These are phyloP conservation scores for Napeogenes inachia DNA, from an alignment of 2,888 invertebrate genomes.

Conservation along the genomic window DNA sequence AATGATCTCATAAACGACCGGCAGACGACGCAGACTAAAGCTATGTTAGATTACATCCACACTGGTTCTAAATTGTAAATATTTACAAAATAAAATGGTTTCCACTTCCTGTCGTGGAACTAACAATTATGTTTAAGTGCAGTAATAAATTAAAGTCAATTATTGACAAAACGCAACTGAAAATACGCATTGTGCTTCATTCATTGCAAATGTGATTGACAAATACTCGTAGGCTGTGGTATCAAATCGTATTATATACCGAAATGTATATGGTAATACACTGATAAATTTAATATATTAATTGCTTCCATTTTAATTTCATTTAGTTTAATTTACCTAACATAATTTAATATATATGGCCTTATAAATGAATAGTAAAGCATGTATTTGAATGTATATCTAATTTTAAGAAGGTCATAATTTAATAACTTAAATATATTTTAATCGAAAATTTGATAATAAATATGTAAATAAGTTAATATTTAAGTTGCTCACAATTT, in stretches of 20 bases:
- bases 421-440: too few species aligned
- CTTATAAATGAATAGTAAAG: too few species aligned
- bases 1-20: slow-evolving; percentile 35
- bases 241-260: slow-evolving; percentile 27
- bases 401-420: too few species aligned
- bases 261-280: slow-evolving; percentile 26
- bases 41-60: slow-evolving; percentile 33
- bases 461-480: slow-evolving; percentile 14
- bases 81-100: slow-evolving; percentile 33
- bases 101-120: slow-evolving; percentile 34
- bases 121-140: slow-evolving; percentile 38
- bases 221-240: slow-evolving; percentile 32
- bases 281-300: slow-evolving; percentile 18
- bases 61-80: slow-evolving; percentile 20
- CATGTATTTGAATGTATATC: too few species aligned
- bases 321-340: not conserved
- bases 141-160: slow-evolving; percentile 33
- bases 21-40: slow-evolving; percentile 11
- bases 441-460: slow-evolving; percentile 4
- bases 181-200: slow-evolving; percentile 34
- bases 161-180: slow-evolving; percentile 33
- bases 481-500: slow-evolving; percentile 21
- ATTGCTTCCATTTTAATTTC: slow-evolving; percentile 4
- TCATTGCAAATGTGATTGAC: slow-evolving; percentile 36
- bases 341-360: not conserved